Evolutionary conservation across 2,797 vertebrate genomes (phyloP), one percentile per base, ranked within the genome.

Genomic region (Sebastiscus tertius): DNA sequence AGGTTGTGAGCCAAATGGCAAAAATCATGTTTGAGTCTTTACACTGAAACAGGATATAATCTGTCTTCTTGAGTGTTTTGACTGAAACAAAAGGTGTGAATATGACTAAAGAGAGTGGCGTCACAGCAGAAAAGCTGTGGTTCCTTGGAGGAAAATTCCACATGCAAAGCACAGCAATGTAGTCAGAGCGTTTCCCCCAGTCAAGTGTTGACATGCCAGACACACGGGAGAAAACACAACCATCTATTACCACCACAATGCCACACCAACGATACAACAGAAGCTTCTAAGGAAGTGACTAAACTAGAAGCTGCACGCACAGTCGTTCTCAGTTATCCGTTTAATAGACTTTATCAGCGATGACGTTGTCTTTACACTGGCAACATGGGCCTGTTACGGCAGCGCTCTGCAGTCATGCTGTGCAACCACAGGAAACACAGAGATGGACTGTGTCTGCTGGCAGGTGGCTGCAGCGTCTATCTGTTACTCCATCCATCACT

Each of bases 181-280:
- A 36, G 55, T 81, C 46, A 72, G 3, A 82, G 59, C n/a, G 13
- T 87, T 84, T 34, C 71, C 49, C 76, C 6, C 4, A 74, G 63
- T 79, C 84, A 85, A 88, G 89, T 86, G 79, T 86, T 89, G 66
- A 89, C 87, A 86, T 86, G 87, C 79, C 75, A 81, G 49, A 68
- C 36, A 26, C 2, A 22, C 18, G n/a, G 18, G 16, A 65, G 49
- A 72, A 52, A 88, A 76, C 58, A 76, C 49, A 66, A 55, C 42
- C 33, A 52, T 52, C 42, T 39, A 46, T 55, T 69, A 29, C 14
- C 27, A 82, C 79, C 75, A 77, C 77, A 87, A 42, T 8, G 52
- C 84, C 80, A 83, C 61, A 80, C 78, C 70, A 66, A 81, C 14
- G 33, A 70, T 70, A 59, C 80, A 70, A 70, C 71, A 76, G 56